Base-by-base conservation (phyloP, 1,140 invertebrate genomes). In the Lordiphosa clarofinis region DNA sequence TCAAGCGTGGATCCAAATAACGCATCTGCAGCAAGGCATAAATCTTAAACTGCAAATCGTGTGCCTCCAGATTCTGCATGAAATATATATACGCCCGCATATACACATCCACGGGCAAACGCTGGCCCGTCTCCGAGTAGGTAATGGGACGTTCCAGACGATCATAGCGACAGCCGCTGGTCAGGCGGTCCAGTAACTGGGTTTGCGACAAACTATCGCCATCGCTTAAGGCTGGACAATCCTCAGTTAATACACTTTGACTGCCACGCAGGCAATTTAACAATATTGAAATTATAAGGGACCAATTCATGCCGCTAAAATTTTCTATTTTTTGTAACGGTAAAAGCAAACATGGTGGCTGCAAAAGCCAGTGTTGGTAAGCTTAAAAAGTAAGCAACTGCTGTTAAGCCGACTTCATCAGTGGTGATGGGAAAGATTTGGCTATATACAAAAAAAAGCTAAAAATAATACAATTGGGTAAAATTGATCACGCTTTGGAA, bases 21-120 rank as follows among this genome's bases (percentile, higher is more conserved):
- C 94, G 91, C 55, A 95, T 92, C 89, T 95, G 94, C 1, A 96
- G 90, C 60, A 96, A 90, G 66, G 95, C 93, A 68, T 95, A 94
- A 1, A 95, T 92, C 86, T 95, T 94, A 74, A 96, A 96, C 90
- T 95, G 94, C 92, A 95, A 88, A 88, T 93, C 94, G 84, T 95
- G 94, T 0, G 93, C 94, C 88, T 94, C 94, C 31, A 94, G 92
- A 1, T 94, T 94, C 73, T 94, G 94, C 66, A 95, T 93, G 53
- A 94, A 94, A 73, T 94, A 94, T 37, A 95, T 92, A 49, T 94
- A 94, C 12, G 93, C 92, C 48, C 92, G 91, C 47, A 92, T 92
- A 42, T 91, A 92, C 0, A 95, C 92, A 60, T 91, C 91, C 3
- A 94, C 91, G 0, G 93, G 93, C 1, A 84, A 13, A 1, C 81